Percentiles rank a stretch among this genome's conserved stretches.
phyloP scores from a whole-genome alignment of 2,797 vertebrate species.

The Cynopterus sphinx region DNA sequence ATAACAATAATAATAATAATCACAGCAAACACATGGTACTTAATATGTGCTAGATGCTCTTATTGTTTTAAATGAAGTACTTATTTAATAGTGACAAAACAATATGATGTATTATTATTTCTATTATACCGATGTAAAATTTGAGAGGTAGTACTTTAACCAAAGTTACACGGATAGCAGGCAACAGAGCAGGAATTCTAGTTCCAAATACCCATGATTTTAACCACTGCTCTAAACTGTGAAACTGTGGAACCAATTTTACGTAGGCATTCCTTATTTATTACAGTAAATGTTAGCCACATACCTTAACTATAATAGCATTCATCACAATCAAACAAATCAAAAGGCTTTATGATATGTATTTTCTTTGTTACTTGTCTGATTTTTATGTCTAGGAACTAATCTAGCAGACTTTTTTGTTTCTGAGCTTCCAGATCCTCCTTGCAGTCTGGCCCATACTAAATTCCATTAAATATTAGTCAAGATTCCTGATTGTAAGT shows the following conservation, averaged over 20 bases:
- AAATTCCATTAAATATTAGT: background rate
- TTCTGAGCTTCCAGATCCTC: background rate
- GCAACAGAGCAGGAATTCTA: background rate
- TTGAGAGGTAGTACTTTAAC: background rate
- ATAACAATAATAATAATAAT: background rate
- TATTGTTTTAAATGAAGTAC: background rate
- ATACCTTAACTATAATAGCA: slow-evolving; percentile 6
- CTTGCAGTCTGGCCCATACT: background rate
- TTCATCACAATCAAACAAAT: slow-evolving; percentile 25
- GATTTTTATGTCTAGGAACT: background rate
- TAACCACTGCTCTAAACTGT: slow-evolving; percentile 10
- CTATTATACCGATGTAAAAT: background rate
- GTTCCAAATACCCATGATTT: background rate
- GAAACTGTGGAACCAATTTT: background rate
- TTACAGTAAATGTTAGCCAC: slow-evolving; percentile 9
- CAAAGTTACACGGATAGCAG: background rate
- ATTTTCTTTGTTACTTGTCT: slow-evolving; percentile 20
- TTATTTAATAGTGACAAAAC: slow-evolving; percentile 1
- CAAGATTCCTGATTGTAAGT: background rate
- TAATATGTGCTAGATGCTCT: background rate
- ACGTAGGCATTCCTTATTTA: background rate
- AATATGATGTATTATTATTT: background rate
- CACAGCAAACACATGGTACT: background rate
- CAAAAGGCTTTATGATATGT: background rate
- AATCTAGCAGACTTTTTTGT: background rate